A percentile compares a stretch with the other conserved stretches of the same genome.
Conservation (phyloP, 2,113 vertebrate genomes). For the Hippolais icterina region DNA sequence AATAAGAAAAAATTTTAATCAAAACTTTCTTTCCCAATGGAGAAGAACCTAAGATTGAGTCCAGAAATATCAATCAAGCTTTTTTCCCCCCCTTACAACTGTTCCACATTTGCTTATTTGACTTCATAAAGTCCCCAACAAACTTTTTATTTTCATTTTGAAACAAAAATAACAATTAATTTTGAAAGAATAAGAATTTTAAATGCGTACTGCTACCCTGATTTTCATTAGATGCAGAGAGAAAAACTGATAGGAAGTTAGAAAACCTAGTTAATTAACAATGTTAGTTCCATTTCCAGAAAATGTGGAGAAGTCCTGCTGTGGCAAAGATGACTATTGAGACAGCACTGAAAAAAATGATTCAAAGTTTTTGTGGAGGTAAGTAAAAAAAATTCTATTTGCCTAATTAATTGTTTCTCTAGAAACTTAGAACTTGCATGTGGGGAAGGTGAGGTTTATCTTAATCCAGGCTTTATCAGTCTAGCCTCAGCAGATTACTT, state of each 20-base stretch:
- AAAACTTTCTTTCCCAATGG: not conserved
- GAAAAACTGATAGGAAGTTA: not conserved
- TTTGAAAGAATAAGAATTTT: not conserved
- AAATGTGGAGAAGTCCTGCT: not conserved
- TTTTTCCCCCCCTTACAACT: accelerated
- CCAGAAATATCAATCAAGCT: not conserved
- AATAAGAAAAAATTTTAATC: not conserved
- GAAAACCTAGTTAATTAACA: not conserved
- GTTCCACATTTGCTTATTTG: not conserved
- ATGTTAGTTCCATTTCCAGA: not conserved
- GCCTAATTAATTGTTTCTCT: not conserved
- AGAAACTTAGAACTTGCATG: not conserved
- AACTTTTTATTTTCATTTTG: not conserved
- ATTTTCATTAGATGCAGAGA: not conserved
- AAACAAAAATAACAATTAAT: not conserved
- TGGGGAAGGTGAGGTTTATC: not conserved
- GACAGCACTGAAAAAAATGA: not conserved
- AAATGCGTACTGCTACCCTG: not conserved
- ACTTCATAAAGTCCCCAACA: not conserved
- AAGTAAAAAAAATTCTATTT: not conserved
- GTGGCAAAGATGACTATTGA: not conserved
- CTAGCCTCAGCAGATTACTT: not conserved
- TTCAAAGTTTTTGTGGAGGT: not conserved
- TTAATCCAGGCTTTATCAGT: not conserved
- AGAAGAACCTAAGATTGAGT: not conserved